These are phyloP conservation scores for Masnerella sp. DNA, from an alignment of 2,888 invertebrate species.

Conservation along the genomic window DNA sequence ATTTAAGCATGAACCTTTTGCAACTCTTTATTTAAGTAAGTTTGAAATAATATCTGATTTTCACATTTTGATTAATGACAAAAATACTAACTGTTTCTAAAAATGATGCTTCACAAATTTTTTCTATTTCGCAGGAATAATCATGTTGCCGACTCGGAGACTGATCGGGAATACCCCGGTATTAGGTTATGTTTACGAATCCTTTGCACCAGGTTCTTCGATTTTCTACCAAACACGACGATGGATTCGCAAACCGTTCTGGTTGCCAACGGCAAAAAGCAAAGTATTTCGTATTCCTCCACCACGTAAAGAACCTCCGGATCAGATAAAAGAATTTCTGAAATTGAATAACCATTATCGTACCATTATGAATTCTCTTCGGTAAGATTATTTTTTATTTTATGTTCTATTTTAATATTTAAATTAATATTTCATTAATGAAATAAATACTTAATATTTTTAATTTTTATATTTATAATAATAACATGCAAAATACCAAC, in stretches of 20 bases:
- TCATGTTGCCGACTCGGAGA: slow-evolving; percentile 19
- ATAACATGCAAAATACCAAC: background rate
- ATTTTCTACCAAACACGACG: slow-evolving; percentile 75
- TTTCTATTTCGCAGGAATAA: background rate
- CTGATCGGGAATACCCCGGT: background rate
- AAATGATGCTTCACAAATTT: background rate
- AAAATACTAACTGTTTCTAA: no score
- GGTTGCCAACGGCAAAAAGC: slow-evolving; percentile 88
- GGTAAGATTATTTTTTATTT: slow-evolving; percentile 72
- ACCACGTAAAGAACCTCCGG: slow-evolving; percentile 80
- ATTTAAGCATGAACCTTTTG: no score
- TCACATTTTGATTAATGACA: no score
- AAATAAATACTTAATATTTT: background rate
- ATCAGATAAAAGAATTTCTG: slow-evolving; percentile 83
- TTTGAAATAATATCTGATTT: no score
- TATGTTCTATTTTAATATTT: background rate
- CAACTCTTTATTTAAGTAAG: no score
- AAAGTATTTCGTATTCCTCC: slow-evolving; percentile 88
- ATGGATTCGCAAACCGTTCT: slow-evolving; percentile 86
- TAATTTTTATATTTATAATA: background rate
- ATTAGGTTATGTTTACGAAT: slow-evolving; percentile 45
- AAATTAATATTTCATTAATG: background rate
- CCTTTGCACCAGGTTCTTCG: slow-evolving; percentile 19
- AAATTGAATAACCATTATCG: slow-evolving; percentile 86
- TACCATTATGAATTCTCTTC: slow-evolving; percentile 79